Conservation (phyloP, 1,140 invertebrate genomes). For the Musca domestica region DNA sequence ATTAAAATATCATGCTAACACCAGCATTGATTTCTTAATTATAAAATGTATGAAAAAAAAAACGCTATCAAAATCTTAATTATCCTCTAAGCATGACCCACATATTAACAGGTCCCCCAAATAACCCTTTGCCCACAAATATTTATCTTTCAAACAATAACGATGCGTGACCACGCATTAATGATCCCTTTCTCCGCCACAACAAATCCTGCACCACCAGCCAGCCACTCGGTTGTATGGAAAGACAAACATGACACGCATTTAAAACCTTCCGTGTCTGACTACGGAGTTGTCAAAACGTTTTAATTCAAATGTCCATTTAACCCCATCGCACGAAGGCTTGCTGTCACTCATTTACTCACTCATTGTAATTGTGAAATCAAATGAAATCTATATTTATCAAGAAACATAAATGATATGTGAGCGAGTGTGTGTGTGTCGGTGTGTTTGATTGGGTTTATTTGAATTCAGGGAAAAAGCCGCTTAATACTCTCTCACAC, state of each 20-base stretch:
- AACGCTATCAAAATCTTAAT: neutral
- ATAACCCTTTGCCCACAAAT: conserved; percentile 17
- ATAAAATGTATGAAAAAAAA: neutral
- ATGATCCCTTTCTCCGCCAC: no score
- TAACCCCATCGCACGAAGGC: neutral
- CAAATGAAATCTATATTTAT: conserved; percentile 13
- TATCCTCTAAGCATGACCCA: conserved; percentile 1
- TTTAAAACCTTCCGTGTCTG: neutral
- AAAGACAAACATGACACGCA: neutral
- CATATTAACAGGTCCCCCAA: neutral
- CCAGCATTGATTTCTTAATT: conserved; percentile 10
- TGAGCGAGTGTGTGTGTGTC: no score
- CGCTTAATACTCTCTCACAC: conserved; percentile 18
- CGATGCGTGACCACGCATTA: conserved; percentile 52
- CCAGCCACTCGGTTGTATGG: neutral
- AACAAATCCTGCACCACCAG: no score
- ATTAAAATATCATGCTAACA: neutral
- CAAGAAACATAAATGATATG: no score
- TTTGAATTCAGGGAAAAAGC: neutral
- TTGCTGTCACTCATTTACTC: neutral
- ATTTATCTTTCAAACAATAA: conserved; percentile 32
- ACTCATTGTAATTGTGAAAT: neutral
- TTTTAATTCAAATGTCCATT: conserved; percentile 7
- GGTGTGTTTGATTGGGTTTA: neutral
- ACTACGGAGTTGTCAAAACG: conserved; percentile 3